Evolutionary conservation across 2,113 vertebrate genomes (phyloP).

Genomic region (Nipponia nippon): DNA sequence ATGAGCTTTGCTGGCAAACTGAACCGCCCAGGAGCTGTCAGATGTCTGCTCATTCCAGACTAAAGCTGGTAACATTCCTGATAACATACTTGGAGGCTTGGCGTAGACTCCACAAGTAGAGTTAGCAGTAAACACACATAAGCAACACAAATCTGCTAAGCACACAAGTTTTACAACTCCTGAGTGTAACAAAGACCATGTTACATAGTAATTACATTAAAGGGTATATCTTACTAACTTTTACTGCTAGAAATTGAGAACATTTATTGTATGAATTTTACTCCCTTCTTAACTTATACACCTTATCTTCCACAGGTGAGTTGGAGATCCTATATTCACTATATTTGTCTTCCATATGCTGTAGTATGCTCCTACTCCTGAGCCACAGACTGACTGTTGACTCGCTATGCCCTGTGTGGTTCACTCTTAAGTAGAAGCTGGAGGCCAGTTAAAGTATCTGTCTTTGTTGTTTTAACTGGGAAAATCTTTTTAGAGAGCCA

Average conservation of each 20-base stretch:
- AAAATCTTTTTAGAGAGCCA: neutral
- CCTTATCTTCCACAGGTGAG: neutral
- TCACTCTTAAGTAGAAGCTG: neutral
- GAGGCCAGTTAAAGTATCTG: neutral
- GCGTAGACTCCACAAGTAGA: neutral
- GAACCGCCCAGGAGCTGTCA: neutral
- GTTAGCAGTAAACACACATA: neutral
- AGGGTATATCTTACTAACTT: neutral
- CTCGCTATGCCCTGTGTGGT: neutral
- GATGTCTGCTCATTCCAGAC: neutral
- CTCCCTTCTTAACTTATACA: neutral
- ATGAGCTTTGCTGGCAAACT: neutral
- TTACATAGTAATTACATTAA: neutral
- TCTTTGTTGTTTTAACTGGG: neutral
- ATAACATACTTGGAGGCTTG: neutral
- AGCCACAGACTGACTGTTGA: neutral
- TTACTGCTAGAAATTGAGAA: neutral
- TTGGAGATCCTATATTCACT: neutral
- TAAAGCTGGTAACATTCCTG: conserved; percentile 14
- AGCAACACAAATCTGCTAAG: conserved; percentile 4
- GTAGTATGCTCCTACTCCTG: neutral
- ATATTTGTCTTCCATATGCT: neutral
- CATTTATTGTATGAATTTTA: neutral
- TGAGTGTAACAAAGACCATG: neutral
- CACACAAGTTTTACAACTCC: neutral